phyloP scores from a whole-genome alignment of 2,888 invertebrate species.

The Drosophila seclusa region DNA sequence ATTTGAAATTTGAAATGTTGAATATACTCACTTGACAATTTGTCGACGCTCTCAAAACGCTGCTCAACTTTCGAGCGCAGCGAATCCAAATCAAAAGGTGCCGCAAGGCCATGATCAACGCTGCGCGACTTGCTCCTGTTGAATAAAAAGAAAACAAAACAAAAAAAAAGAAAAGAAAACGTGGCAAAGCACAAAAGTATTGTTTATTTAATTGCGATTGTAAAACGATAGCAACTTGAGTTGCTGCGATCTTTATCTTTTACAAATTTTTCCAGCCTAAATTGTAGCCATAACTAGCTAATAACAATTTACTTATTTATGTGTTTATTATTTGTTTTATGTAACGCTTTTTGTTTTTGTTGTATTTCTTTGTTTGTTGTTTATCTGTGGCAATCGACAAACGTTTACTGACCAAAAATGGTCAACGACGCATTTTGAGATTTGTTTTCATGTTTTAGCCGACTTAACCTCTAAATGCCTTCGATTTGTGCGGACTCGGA shows the following conservation, averaged over 20 bases:
- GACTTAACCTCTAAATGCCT: conserved; percentile 63
- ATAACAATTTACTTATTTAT: conserved; percentile 72
- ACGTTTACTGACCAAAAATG: conserved; percentile 59
- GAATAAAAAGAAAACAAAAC: conserved; percentile 65
- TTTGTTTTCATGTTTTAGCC: conserved; percentile 22
- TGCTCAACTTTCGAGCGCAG: conserved; percentile 94
- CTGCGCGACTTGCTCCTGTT: conserved; percentile 96
- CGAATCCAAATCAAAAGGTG: conserved; percentile 94
- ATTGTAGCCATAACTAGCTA: conserved; percentile 74
- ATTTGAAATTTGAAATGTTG: conserved; percentile 7
- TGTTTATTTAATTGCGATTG: conserved; percentile 50
- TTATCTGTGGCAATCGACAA: conserved; percentile 68
- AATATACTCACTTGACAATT: conserved; percentile 86
- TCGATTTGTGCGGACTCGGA: conserved; percentile 19
- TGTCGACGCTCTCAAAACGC: conserved; percentile 92
- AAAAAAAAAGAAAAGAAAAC: conserved; percentile 24
- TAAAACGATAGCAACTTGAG: conserved; percentile 58
- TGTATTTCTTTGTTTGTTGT: conserved; percentile 37
- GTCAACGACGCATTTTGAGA: conserved; percentile 56
- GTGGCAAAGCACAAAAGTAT: conserved; percentile 36
- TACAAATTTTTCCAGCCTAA: conserved; percentile 72
- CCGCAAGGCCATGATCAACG: conserved; percentile 94
- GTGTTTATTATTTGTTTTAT: conserved; percentile 22
- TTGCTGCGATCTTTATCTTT: conserved; percentile 74
- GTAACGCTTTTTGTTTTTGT: conserved; percentile 32